Conservation (phyloP, 2,888 invertebrate species). For the Eupithecia pulchellata region DNA sequence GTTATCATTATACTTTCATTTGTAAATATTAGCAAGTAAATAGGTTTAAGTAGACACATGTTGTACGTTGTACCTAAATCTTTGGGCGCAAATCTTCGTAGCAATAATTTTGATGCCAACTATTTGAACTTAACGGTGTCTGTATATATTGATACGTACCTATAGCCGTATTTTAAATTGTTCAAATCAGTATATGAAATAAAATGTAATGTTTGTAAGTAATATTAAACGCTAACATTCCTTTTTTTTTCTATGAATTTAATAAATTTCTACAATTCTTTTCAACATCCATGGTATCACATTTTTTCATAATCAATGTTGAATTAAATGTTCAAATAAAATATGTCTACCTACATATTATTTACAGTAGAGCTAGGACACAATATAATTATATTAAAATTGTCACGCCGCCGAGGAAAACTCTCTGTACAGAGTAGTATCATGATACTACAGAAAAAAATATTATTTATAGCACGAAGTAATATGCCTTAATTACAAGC, state of each 20-base stretch:
- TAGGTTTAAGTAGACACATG: conserved; percentile 80
- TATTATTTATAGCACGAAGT: background rate
- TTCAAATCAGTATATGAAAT: conserved; percentile 54
- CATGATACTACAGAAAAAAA: background rate
- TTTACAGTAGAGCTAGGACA: background rate
- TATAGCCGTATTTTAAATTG: conserved; percentile 65
- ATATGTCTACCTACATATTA: background rate
- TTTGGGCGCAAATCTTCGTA: conserved; percentile 76
- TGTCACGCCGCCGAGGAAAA: background rate
- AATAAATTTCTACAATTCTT: conserved; percentile 5
- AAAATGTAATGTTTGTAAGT: conserved; percentile 68
- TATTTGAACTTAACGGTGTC: conserved; percentile 69
- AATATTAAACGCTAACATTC: conserved; percentile 83
- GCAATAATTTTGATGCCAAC: conserved; percentile 84
- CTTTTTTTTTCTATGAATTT: conserved; percentile 54
- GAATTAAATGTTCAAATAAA: background rate
- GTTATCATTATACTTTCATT: conserved; percentile 69
- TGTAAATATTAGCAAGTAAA: conserved; percentile 80
- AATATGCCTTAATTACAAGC: background rate
- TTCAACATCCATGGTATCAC: background rate
- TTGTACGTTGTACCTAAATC: conserved; percentile 80
- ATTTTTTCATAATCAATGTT: background rate
- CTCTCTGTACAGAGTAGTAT: background rate
- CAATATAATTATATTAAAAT: background rate
- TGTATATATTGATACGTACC: conserved; percentile 72